Evolutionary conservation across 2,113 vertebrate genomes (phyloP).

Genomic region (Scomber scombrus): DNA sequence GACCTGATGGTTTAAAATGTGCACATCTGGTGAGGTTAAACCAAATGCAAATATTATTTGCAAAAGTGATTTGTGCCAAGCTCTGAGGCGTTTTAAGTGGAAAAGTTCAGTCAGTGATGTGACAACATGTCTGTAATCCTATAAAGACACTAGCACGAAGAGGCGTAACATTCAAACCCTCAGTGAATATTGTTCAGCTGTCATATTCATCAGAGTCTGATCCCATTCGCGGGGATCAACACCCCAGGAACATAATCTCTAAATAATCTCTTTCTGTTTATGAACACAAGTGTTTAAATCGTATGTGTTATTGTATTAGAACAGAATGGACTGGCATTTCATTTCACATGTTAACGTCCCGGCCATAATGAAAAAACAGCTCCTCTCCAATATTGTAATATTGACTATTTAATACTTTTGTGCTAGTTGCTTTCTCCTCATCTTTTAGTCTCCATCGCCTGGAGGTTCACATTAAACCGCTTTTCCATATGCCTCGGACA

Average conservation of each 20-base stretch:
- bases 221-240: constrained; percentile 63
- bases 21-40: constrained; percentile 33
- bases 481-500: constrained; percentile 52
- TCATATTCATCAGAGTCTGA: constrained; percentile 55
- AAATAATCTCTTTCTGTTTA: constrained; percentile 62
- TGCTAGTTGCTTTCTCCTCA: constrained; percentile 68
- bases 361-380: constrained; percentile 47
- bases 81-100: constrained; percentile 29
- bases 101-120: constrained; percentile 20
- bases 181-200: constrained; percentile 53
- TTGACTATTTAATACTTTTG: constrained; percentile 60
- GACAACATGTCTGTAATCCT: constrained; percentile 51
- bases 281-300: constrained; percentile 45
- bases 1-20: constrained; percentile 35
- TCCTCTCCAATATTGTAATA: constrained; percentile 42
- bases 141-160: constrained; percentile 49
- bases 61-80: constrained; percentile 25
- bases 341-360: constrained; percentile 16
- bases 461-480: constrained; percentile 65
- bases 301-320: constrained; percentile 10
- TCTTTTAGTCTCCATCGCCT: constrained; percentile 55
- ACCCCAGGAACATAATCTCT: constrained; percentile 60
- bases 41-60: constrained; percentile 32
- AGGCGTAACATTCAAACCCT: constrained; percentile 38
- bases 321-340: constrained; percentile 20